Conservation (phyloP, 2,797 vertebrate genomes). For the Sebastes hopkinsi region DNA sequence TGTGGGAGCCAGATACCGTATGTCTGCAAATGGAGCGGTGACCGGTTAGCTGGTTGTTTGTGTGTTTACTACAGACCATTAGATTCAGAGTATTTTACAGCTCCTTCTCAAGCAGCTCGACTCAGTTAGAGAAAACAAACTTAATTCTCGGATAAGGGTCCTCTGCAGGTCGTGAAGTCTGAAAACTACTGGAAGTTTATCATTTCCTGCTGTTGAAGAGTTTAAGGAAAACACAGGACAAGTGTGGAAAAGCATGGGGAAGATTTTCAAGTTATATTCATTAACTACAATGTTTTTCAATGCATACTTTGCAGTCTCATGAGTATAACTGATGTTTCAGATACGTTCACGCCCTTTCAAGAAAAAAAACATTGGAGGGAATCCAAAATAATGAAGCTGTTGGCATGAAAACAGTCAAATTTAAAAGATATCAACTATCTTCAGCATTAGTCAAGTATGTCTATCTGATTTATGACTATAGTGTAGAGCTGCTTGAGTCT, state of each 20-base stretch:
- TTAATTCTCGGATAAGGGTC: neutral
- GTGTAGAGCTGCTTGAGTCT: neutral
- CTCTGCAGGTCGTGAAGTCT: neutral
- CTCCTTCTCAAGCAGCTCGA: slow-evolving; percentile 15
- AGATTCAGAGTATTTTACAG: slow-evolving; percentile 28
- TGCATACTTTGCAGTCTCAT: neutral
- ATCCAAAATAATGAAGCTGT: neutral
- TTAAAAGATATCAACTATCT: neutral
- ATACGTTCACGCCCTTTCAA: neutral
- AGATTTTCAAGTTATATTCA: neutral
- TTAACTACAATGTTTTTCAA: neutral
- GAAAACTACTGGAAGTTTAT: neutral
- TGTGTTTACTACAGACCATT: slow-evolving; percentile 50
- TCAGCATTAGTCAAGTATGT: neutral
- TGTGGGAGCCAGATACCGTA: slow-evolving; percentile 41
- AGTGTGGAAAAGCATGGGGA: neutral
- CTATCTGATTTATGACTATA: neutral
- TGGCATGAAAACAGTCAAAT: neutral
- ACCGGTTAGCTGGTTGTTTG: slow-evolving; percentile 14
- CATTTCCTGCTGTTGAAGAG: neutral
- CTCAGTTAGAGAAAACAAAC: slow-evolving; percentile 10
- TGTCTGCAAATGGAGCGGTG: slow-evolving; percentile 36
- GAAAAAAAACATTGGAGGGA: neutral
- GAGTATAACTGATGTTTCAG: neutral
- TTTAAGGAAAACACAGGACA: neutral